Base-by-base conservation (phyloP, 2,113 vertebrate species). In the Apteryx mantelli region DNA sequence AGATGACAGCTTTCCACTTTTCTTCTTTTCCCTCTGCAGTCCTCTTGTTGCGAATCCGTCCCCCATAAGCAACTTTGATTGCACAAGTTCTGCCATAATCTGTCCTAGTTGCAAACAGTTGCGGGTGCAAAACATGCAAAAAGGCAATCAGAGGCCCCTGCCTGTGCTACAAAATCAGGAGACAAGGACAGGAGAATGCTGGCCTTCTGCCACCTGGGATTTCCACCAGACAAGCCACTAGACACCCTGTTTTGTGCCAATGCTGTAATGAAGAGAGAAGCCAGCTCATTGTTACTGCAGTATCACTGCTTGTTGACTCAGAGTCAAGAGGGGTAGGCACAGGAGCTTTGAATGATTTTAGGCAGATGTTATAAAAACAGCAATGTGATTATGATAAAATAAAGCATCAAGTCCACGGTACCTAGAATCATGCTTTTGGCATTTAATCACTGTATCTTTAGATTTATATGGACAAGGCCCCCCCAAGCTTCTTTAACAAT, bases 171-270 rank as follows among this genome's bases (percentile, higher is more conserved):
- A 32, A 60, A 60, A 11, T 44, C 66, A 63, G 84, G 25, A 52
- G 42, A 34, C 61, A 44, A 58, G 0, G 1, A 86, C 66, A 52
- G 19, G 48, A 61, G 38, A 22, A 10, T 1, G 2, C 18, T 56
- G 87, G 85, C 40, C 52, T 55, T 60, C 16, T 5, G n/a, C 34
- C 52, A 71, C 69, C 17, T 0, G 7, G 24, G 77, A 75, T 74
- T 91, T 74, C 66, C 48, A 50, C 32, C 44, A 58, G 36, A 30
- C 25, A 53, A 26, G 14, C 52, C 48, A 10, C 21, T 15, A 40
- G 53, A 36, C 9, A 44, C 25, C 13, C 38, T 61, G 21, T 48
- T 84, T 82, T 0, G 0, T 65, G 66, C 71, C 0, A 0, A 20
- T 84, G 73, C 30, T 0, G 2, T 46, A 2, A 1, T 2, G 1